Evolutionary conservation across 2,888 invertebrate species (phyloP), one percentile per base, ranked within the genome.

Genomic region (Macaria liturata): DNA sequence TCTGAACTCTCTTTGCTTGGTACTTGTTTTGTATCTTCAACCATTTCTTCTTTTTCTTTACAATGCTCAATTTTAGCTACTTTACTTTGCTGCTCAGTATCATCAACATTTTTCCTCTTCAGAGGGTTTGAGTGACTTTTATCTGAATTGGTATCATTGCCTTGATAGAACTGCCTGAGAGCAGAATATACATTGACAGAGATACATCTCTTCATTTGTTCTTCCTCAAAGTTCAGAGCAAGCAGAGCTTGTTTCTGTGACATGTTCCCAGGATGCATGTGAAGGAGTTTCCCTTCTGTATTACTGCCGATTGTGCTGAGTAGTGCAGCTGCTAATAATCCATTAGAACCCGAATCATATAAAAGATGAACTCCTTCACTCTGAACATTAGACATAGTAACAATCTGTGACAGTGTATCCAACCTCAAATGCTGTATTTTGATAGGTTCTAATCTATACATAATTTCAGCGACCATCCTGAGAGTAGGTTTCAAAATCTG

Each of bases 271-370:
- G 96, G 95, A 80, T 97, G 96, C 86, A 97, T 92, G 69, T 97
- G 95, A 49, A 97, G 86, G 20, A 97, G 76, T 69, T 91, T 92
- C 0, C 95, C 96, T 49, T 80, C 81, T 0, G 95, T 95, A 40
- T 92, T 84, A 0, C 88, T 92, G 1, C 96, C 95, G 57, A 97
- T 95, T 54, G 94, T 94, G 80, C 97, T 96, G 46, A 99, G 81
- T 72, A 98, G 92, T 2, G 97, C 95, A 0, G 98, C 97, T 4
- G 97, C 94, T 34, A 98, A 80, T 46, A 99, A 88, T 0, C 98
- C 99, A 74, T 95, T 95, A 39, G 97, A 96, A 0, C 97, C 97
- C 54, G 97, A 96, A 78, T 99, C 98, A 78, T 97, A 98, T 1
- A 99, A 83, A 56, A 98, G 86, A 82, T 95, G 96, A 65, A 93